Base-by-base conservation (phyloP, 1,140 invertebrate genomes). In the Contarinia nasturtii region DNA sequence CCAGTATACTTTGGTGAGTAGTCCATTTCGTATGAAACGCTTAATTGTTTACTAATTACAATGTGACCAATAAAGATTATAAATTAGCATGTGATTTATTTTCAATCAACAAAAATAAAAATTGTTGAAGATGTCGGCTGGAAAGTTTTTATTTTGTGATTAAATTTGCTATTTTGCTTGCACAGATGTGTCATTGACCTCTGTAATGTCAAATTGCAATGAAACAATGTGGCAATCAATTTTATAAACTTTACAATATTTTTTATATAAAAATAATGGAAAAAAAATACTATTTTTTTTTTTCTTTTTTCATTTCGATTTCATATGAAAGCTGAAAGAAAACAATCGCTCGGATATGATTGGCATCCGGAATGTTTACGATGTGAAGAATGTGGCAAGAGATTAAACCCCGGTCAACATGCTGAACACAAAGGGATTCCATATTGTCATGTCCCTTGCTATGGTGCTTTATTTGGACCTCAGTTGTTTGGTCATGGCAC, bases 361-460 rank as follows among this genome's bases (percentile, higher is more conserved):
- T 93, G 88, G 87, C 88, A 92, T 73, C 80, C 86, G 42, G 82
- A 86, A 61, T 92, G 88, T 69, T 71, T 93, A 51, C 71, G 80
- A 48, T 93, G 88, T 64, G 80, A 84, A 57, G 88, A 92, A 66
- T 93, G 88, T 66, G 82, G 82, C 7, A 92, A 91, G 65, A 72
- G 85, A n/a, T 66, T 93, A 34, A 80, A 88, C 62, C 80, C 86
- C 48, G 88, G 88, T 27, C 80, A 84, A 59, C 86, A 92, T 72
- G 84, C 84, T 45, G 87, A 91, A 82, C 86, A 90, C 61, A 88
- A 91, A 69, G 84, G 84, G 46, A 81, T 86, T 47, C 86, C 88
- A 37, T 92, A 90, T 57, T 92, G 87, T 53, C 80, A 91, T 68
- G 82, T 86, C 33, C 87, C 86, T 33, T 92, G 88, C 60, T 91